Base-by-base conservation (phyloP, 2,888 invertebrate species). In the Drosophila emarginata region DNA sequence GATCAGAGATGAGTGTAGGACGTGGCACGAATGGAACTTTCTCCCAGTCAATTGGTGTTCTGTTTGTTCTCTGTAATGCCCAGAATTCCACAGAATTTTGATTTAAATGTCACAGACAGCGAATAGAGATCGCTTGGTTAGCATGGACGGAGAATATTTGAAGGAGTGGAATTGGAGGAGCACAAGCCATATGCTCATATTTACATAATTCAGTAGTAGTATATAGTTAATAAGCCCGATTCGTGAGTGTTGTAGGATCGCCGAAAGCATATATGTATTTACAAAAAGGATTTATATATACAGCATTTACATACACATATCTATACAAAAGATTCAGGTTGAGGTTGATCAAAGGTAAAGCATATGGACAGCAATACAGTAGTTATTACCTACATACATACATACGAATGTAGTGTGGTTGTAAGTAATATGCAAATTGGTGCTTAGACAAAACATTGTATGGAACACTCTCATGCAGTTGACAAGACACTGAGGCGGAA, bases 1-100 rank as follows among this genome's bases (percentile, higher is more conserved):
- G 96, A 91, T 96, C 96, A 80, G 96, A 94, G 84, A 97, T 95
- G 92, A 96, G 94, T 90, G 96, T 96, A 88, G 97, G 97, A 82
- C 97, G 94, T 83, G 97, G 96, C 89, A 97, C 96, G 93, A 94
- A 95, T 89, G 97, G 97, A 92, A 96, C 95, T 94, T 96, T 96
- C 93, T 96, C 96, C 97, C 97, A 97, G 89, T 96, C 96, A 90
- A 96, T 95, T 92, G 94, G 93, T 92, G 94, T 93, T 92, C 81
- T 87, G 71, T 81, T 90, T 92, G 84, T 79, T 77, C 77, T 91
- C 91, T 91, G 91, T 74, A 91, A 91, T 85, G 85, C 86, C 91
- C 91, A 90, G 73, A 82, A 82, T 84, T 77, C 85, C 81, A 87
- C 85, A 81, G 39, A 51, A 7, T 40, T 72, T 66, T 54, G 57